Evolutionary conservation across 35 echinoderm and acorn worm genomes (phyloP).

Genomic region (Heliocidaris tuberculata): DNA sequence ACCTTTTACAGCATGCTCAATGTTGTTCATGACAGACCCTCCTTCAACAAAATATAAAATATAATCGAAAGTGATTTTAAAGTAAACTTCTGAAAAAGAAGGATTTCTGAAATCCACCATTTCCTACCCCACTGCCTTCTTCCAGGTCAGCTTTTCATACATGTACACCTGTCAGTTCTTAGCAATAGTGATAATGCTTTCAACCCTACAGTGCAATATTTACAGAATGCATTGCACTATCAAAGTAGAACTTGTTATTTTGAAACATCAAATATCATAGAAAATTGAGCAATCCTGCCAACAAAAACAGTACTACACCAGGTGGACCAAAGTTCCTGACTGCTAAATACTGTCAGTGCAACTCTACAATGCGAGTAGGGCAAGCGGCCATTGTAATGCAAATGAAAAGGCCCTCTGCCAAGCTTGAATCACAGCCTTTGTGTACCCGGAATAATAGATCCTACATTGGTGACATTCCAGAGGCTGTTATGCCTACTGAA

Average conservation of each 20-base stretch:
- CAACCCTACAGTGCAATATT: not conserved
- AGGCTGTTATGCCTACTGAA: slow-evolving; percentile 35
- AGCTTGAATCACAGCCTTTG: slow-evolving; percentile 36
- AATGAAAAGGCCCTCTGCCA: not conserved
- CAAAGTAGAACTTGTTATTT: not conserved
- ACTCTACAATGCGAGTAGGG: slow-evolving; percentile 10
- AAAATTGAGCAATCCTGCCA: not conserved
- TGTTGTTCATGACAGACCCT: too few species aligned
- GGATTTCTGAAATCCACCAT: too few species aligned
- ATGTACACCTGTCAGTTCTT: not conserved
- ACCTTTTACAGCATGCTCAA: too few species aligned
- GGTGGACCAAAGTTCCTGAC: not conserved
- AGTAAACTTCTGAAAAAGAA: too few species aligned
- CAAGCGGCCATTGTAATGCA: not conserved
- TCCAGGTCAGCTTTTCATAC: too few species aligned
- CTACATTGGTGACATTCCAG: slow-evolving; percentile 31
- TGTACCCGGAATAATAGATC: slow-evolving; percentile 31
- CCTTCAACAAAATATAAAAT: too few species aligned
- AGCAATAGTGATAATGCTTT: not conserved
- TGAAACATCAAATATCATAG: not conserved
- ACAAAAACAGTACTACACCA: not conserved
- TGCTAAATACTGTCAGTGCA: not conserved
- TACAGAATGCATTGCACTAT: not conserved
- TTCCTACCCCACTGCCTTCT: too few species aligned
- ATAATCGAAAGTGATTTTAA: too few species aligned